Evolutionary conservation across 2,888 invertebrate species (phyloP).

Genomic region (Balanococcus diminutus): DNA sequence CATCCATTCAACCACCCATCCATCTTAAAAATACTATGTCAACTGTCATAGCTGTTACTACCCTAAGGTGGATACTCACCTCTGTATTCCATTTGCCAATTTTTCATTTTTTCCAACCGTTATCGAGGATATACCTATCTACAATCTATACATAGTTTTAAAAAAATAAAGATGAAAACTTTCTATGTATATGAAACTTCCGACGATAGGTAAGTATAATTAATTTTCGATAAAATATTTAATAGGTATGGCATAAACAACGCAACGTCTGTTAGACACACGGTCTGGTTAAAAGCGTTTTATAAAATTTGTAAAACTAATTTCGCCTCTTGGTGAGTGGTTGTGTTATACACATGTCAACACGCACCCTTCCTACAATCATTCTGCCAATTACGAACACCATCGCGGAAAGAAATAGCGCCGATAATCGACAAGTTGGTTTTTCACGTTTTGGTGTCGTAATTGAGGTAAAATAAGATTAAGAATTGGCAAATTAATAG

Average conservation of each 20-base stretch:
- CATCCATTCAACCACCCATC: no score
- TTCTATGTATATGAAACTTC: no score
- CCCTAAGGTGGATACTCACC: no score
- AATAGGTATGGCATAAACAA: neutral
- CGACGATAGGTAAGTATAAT: neutral
- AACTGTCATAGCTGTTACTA: no score
- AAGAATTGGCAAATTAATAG: conserved; percentile 50
- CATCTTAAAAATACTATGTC: no score
- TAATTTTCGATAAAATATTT: neutral
- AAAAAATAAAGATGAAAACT: no score
- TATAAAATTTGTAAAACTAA: conserved; percentile 2
- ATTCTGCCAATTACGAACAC: neutral
- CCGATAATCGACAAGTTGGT: conserved; percentile 27
- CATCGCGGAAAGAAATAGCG: conserved; percentile 17
- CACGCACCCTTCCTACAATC: neutral
- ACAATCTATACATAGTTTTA: no score
- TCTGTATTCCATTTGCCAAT: no score
- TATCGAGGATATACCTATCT: no score
- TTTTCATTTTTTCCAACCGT: no score
- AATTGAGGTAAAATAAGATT: conserved; percentile 50
- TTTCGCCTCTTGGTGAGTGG: neutral
- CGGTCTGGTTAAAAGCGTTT: neutral
- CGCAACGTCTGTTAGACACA: neutral
- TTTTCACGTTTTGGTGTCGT: conserved; percentile 29
- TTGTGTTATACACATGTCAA: conserved; percentile 8